Base-by-base conservation (phyloP, 2,888 invertebrate genomes). In the Drosophila recens region DNA sequence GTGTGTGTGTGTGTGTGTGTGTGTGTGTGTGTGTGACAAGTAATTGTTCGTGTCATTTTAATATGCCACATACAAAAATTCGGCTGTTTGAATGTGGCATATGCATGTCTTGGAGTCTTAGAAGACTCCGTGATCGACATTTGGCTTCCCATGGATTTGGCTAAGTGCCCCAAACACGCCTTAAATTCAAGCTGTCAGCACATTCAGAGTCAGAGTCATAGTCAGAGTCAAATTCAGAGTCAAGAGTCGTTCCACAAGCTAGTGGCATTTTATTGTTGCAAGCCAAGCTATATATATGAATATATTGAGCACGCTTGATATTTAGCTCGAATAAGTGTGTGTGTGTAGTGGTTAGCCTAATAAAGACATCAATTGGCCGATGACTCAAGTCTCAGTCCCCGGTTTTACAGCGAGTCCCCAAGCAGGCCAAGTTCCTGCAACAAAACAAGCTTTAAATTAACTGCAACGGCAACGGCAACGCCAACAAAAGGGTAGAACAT, bases 361-460 rank as follows among this genome's bases (percentile, higher is more conserved):
- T 86, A 87, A 86, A 86, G 85, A 77, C 85, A 86, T 86, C 87
- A 86, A 86, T 75, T 79, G 80, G 58, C 49, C 68, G 85, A 85
- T 85, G 85, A 85, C 82, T 85, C 85, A 85, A 72, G 70, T 58
- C 20, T 40, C 52, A 34, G 45, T 23, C 33, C 4, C 13, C 42
- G 43, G 10, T 23, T 27, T 15, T 3, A 30, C 27, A 30, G 11
- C 45, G 13, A 34, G 33, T 15, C 43, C 65, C 51, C 43, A 8
- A 42, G 33, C 48, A 6, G 52, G 63, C 34, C 56, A 43, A 46
- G 72, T 68, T 72, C 61, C 75, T 59, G 76, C 48, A 42, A 46
- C 59, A 80, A 81, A 85, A 87, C 86, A 87, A 83, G 86, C 81
- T 81, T 72, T 71, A 87, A 87, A 87, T 83, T 81, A 86, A 84